These are phyloP conservation scores for Megaleporinus macrocephalus DNA, from an alignment of 2,113 vertebrate species.

Conservation along the genomic window DNA sequence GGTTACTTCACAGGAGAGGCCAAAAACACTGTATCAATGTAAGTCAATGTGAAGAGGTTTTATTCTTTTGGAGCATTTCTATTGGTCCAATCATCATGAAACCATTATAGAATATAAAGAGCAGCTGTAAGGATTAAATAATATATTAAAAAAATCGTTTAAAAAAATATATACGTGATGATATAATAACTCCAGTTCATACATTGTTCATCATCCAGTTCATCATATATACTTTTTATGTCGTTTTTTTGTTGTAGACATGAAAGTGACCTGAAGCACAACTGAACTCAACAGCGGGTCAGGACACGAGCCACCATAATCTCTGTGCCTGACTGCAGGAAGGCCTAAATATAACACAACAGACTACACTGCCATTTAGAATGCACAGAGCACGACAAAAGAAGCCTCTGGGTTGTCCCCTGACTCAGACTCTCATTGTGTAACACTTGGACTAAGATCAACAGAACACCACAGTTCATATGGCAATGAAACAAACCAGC, in stretches of 20 bases:
- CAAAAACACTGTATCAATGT: no score
- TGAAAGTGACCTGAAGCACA: conserved; percentile 24
- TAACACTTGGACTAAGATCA: background rate
- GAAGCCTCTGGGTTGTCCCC: conserved; percentile 16
- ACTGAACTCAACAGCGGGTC: conserved; percentile 36
- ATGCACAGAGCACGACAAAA: background rate
- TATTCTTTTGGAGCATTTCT: no score
- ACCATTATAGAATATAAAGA: no score
- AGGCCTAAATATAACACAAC: conserved; percentile 30
- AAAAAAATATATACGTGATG: no score
- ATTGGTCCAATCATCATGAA: no score
- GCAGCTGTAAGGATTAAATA: no score
- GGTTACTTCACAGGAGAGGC: no score
- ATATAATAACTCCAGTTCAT: no score
- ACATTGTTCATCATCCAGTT: no score
- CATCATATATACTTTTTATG: no score
- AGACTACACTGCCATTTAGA: background rate
- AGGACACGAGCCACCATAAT: conserved; percentile 27
- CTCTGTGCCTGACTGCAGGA: conserved; percentile 10
- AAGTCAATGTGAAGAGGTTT: no score
- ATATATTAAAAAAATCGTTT: no score
- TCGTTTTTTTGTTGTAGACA: conserved; percentile 16
- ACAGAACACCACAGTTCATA: background rate
- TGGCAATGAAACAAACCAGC: background rate
- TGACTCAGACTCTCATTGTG: background rate